Evolutionary conservation across 1,140 invertebrate genomes (phyloP), one percentile per base, ranked within the genome.

Genomic region (Drosophila athabasca): DNA sequence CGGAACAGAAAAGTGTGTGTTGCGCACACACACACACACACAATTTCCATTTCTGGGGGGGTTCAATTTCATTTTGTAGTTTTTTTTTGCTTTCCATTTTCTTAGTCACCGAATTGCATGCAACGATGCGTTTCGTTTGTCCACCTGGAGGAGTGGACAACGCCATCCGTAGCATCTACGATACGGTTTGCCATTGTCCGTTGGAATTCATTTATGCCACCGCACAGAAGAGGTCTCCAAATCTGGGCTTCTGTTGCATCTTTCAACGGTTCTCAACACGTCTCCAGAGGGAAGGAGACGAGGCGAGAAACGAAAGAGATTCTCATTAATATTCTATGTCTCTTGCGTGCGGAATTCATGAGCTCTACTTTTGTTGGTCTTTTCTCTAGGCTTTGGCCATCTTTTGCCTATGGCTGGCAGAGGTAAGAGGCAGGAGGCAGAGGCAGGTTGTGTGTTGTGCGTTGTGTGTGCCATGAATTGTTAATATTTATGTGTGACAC

Each of bases 401-500:
- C 44, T 48, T 13, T 22, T 1, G 11, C 26, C 62, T 62, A 8
- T 35, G 31, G 31, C 31, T 5, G 24, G 24, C 24, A 24, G 24
- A 6, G 24, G 24, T 5, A 24, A 5, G 1, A 0, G 31, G 9
- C 17, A 19, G 11, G 5, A 3, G 19, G 43, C 72, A 41, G 5
- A 3, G 19, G 43, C 72, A 41, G 51, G 26, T 50, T 51, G 41
- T 70, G 35, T 67, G 59, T 19, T 48, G 13, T 60, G 35, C 43
- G 44, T 66, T 60, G 75, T 81, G 79, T 82, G 79, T 76, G 79
- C 72, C 76, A 84, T 76, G 80, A 84, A 79, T 84, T 84, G 80
- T 84, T 84, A 84, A 79, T 79, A 84, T 84, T 84, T 84, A 79
- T 76, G 70, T 76, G 70, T 64, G 80, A 84, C 76, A 79, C 80